Evolutionary conservation across 1,140 invertebrate species (phyloP).

Genomic region (Agraylea sexmaculata): DNA sequence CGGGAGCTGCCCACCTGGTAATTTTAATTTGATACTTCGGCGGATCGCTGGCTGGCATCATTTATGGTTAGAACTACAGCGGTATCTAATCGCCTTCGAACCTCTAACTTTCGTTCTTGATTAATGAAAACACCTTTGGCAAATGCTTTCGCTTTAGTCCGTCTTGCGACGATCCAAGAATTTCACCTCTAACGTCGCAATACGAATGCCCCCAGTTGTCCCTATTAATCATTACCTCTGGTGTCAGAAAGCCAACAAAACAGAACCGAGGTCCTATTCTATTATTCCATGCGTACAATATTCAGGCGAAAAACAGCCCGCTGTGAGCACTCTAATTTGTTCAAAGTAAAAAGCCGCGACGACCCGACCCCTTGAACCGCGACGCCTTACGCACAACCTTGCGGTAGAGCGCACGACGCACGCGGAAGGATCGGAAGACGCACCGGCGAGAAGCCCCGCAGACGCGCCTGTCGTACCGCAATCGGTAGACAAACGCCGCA

Average conservation of each 20-base stretch:
- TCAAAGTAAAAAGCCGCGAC: too few species aligned
- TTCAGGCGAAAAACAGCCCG: too few species aligned
- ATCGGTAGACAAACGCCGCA: constrained; percentile 48
- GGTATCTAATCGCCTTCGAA: constrained; percentile 75
- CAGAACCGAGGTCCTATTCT: constrained; percentile 71
- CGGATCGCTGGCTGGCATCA: constrained; percentile 67
- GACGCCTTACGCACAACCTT: too few species aligned
- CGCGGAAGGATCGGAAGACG: too few species aligned
- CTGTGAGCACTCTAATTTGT: too few species aligned
- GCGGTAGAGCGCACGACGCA: too few species aligned
- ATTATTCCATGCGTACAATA: constrained; percentile 72
- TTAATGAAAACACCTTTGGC: constrained; percentile 75
- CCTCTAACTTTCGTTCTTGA: constrained; percentile 76
- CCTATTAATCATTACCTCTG: constrained; percentile 72
- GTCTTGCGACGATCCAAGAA: constrained; percentile 71
- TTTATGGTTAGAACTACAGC: constrained; percentile 80
- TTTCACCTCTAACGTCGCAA: constrained; percentile 66
- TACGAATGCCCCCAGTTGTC: constrained; percentile 63
- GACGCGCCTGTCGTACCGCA: too few species aligned
- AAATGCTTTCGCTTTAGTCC: constrained; percentile 64
- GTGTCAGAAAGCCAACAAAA: constrained; percentile 57
- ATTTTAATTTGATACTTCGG: constrained; percentile 40
- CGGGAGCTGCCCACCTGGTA: constrained; percentile 48
- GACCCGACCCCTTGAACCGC: too few species aligned
- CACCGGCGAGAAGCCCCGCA: too few species aligned